phyloP scores from a whole-genome alignment of 2,888 invertebrate genomes.

The Endotricha flammealis region DNA sequence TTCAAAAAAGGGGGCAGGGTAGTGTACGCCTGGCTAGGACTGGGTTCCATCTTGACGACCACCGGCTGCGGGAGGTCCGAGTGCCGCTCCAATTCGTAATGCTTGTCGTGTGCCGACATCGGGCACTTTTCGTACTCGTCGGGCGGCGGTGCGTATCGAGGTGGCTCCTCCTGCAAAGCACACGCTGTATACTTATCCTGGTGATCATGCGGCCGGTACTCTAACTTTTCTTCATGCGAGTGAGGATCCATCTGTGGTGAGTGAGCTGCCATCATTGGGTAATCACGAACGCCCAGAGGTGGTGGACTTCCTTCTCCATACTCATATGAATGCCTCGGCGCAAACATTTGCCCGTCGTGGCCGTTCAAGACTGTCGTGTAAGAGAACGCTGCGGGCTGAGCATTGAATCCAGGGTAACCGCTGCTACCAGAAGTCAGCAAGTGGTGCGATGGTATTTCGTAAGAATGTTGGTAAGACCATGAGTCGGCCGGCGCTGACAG shows the following conservation, averaged over 20 bases:
- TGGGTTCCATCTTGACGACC: constrained; percentile 79
- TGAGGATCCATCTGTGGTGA: constrained; percentile 79
- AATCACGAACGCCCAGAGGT: constrained; percentile 80
- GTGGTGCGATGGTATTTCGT: constrained; percentile 87
- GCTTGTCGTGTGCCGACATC: constrained; percentile 69
- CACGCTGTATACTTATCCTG: constrained; percentile 70
- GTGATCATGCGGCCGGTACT: constrained; percentile 63
- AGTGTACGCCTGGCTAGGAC: constrained; percentile 80
- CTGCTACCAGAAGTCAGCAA: constrained; percentile 83
- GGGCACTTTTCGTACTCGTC: constrained; percentile 81
- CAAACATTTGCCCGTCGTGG: constrained; percentile 87
- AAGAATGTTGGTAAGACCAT: constrained; percentile 88
- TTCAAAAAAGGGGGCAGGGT: constrained; percentile 88
- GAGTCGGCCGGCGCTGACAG: constrained; percentile 84
- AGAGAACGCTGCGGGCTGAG: constrained; percentile 78
- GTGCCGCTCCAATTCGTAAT: constrained; percentile 68
- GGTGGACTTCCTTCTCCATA: constrained; percentile 81
- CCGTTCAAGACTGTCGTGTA: constrained; percentile 84
- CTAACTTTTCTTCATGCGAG: constrained; percentile 70
- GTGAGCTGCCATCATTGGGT: constrained; percentile 81
- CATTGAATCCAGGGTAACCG: constrained; percentile 81
- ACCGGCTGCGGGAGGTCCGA: constrained; percentile 60
- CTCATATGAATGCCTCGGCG: constrained; percentile 78
- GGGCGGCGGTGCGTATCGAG: constrained; percentile 76
- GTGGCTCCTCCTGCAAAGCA: constrained; percentile 68